Base-by-base conservation (phyloP, 2,113 vertebrate species). In the Sinocyclocheilus anophthalmus region DNA sequence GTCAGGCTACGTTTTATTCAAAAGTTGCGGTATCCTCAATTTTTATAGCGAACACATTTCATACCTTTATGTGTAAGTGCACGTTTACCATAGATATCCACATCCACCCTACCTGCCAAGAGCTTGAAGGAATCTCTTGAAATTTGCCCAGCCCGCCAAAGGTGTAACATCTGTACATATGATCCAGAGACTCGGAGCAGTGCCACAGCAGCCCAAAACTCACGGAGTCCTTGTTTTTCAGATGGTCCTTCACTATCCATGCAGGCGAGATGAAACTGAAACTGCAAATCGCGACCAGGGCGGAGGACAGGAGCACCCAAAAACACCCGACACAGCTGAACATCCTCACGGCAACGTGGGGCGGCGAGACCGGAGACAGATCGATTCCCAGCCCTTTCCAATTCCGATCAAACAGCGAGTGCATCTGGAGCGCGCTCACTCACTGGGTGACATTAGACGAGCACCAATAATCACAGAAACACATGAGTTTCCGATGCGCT, bases 131-230 rank as follows among this genome's bases (percentile, higher is more conserved):
- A 90, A 97, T 97, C 88, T 96, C 95, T 24, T 94, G 93, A 88
- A 97, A 97, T 91, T 87, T 94, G 11, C 95, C 96, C 85, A 96
- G 91, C 48, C 96, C 95, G 18, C 94, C 94, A 87, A 96, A 95
- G 85, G 95, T 94, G 94, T 96, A 95, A 92, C 96, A 97, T 59
- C 93, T 89, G 90, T 94, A 94, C 94, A 94, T 93, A 83, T 92
- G 94, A 81, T 94, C 95, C 90, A 93, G 87, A 87, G 95, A 93
- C 86, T 95, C 95, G 14, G 97, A 90, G 95, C 97, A 97, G 92
- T 96, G 96, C 96, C 96, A 96, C 82, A 97, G 95, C 87, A 97
- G 92, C 18, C 96, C 96, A 90, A 97, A 96, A 86, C 96, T 96
- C 67, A 95, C 94, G 0, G 95, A 94, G 89, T 95, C 95, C 89